These are phyloP conservation scores for Sarcophaga rosellei DNA, from an alignment of 2,888 invertebrate species.

Conservation along the genomic window DNA sequence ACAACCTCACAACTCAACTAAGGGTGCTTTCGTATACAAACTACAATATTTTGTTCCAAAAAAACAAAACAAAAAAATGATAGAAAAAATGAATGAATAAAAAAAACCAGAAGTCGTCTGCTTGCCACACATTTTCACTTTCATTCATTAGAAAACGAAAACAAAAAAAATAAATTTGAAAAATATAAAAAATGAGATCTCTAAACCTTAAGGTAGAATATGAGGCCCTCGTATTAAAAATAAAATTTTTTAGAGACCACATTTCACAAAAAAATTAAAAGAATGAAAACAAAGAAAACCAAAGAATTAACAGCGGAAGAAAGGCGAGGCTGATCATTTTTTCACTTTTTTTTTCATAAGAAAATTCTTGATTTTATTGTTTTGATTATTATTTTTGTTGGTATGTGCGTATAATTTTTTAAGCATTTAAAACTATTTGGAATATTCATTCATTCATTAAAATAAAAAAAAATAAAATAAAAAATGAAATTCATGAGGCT, in stretches of 20 bases:
- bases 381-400: conserved; percentile 13
- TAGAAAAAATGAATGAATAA: no score
- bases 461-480: neutral
- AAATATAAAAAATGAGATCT: conserved; percentile 18
- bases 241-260: conserved; percentile 17
- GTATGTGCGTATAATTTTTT: conserved; percentile 13
- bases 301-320: conserved; percentile 50
- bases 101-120: conserved; percentile 18
- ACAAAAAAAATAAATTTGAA: conserved; percentile 32
- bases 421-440: conserved; percentile 13
- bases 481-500: conserved; percentile 8
- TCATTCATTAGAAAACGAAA: conserved; percentile 46
- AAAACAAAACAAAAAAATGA: conserved; percentile 23
- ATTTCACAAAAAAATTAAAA: neutral
- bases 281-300: neutral
- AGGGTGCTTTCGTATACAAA: conserved; percentile 50
- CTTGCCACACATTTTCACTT: conserved; percentile 65
- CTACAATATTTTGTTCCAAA: neutral
- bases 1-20: conserved; percentile 32
- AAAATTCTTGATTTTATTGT: conserved; percentile 48
- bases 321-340: conserved; percentile 56
- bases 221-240: conserved; percentile 25
- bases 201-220: conserved; percentile 30
- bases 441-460: conserved; percentile 35
- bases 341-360: conserved; percentile 8